phyloP scores from a whole-genome alignment of 2,113 vertebrate species.

The Campylomormyrus numenius region DNA sequence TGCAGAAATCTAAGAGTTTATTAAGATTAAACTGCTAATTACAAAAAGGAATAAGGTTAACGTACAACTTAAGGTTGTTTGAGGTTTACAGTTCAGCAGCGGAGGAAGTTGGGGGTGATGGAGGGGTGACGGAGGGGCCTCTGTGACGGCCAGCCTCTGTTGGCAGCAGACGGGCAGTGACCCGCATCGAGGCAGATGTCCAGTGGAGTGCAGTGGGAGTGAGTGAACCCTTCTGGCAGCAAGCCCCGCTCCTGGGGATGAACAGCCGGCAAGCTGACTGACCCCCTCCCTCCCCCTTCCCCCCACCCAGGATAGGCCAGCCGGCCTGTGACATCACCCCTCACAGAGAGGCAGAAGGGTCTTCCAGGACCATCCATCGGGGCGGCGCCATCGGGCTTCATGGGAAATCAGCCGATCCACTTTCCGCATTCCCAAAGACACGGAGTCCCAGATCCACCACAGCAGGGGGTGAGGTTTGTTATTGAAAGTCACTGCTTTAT shows the following conservation, averaged over 20 bases:
- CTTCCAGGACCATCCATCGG: neutral
- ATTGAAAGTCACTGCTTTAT: neutral
- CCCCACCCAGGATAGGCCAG: neutral
- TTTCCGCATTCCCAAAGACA: neutral
- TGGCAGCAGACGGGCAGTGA: neutral
- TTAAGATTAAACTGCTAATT: neutral
- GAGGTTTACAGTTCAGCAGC: neutral
- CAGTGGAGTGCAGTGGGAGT: neutral
- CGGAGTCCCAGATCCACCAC: neutral
- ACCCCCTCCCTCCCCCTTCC: neutral
- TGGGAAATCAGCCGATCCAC: neutral
- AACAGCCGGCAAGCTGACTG: conserved; percentile 3
- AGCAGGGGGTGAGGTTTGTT: neutral
- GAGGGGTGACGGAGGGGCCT: neutral
- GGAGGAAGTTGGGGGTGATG: neutral
- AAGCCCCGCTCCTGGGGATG: neutral
- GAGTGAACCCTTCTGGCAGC: neutral
- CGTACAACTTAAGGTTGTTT: neutral
- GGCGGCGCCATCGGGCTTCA: neutral
- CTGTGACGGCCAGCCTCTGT: neutral
- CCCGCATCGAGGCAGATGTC: conserved; percentile 13
- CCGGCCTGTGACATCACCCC: neutral
- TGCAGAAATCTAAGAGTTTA: neutral
- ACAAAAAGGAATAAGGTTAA: neutral
- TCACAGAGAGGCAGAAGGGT: neutral